Evolutionary conservation across 2,113 vertebrate species (phyloP).

Genomic region (Rattus rattus): DNA sequence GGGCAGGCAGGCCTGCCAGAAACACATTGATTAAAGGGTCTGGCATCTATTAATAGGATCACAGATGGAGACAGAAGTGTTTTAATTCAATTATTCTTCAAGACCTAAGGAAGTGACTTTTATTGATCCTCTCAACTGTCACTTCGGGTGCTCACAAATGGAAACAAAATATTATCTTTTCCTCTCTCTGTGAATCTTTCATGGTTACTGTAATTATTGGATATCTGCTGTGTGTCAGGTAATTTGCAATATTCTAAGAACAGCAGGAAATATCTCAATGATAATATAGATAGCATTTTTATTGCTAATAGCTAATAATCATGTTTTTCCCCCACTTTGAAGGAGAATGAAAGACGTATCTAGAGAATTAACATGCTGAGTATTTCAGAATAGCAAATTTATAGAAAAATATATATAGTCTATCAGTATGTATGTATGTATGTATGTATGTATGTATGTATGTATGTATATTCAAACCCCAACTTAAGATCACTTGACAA

Average conservation of each 20-base stretch:
- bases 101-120: constrained; percentile 66
- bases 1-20: not conserved
- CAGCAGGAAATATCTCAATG: not conserved
- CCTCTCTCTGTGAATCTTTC: not conserved
- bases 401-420: not conserved
- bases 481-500: not conserved
- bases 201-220: not conserved
- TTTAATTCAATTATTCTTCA: constrained; percentile 75
- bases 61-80: constrained; percentile 64
- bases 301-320: not conserved
- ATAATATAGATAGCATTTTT: not conserved
- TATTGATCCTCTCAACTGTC: constrained; percentile 62
- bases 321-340: not conserved
- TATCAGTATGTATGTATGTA: not conserved
- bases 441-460: too few species aligned
- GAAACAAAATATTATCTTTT: constrained; percentile 25
- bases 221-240: not conserved
- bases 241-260: constrained; percentile 1
- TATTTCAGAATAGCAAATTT: not conserved
- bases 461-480: not conserved
- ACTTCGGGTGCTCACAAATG: constrained; percentile 54
- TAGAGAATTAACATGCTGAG: not conserved
- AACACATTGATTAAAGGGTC: constrained; percentile 63
- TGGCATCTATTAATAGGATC: constrained; percentile 65
- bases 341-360: not conserved